These are phyloP conservation scores for Rhinoderma darwinii DNA, from an alignment of 2,113 vertebrate genomes.

Conservation along the genomic window DNA sequence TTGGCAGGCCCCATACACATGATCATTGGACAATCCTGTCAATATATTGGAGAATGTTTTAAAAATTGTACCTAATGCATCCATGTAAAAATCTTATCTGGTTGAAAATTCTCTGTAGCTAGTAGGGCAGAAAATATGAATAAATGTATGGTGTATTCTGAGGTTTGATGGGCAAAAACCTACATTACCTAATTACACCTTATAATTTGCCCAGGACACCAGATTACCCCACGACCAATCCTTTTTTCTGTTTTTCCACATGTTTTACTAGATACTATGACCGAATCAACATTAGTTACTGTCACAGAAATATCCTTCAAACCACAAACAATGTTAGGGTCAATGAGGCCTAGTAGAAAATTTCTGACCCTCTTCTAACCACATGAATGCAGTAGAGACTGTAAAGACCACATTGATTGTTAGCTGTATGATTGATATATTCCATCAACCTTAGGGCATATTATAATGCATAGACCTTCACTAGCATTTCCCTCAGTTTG, in stretches of 20 bases:
- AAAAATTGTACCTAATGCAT: no score
- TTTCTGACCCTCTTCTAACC: background rate
- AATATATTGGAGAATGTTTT: no score
- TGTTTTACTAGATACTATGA: background rate
- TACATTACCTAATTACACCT: background rate
- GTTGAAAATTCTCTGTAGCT: no score
- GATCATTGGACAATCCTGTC: no score
- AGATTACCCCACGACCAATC: background rate
- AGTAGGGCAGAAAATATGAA: no score
- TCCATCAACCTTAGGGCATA: background rate
- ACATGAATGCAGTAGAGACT: background rate
- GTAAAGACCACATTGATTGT: background rate
- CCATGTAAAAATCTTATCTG: no score
- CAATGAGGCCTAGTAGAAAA: background rate
- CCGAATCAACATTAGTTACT: background rate
- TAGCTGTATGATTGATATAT: constrained; percentile 2
- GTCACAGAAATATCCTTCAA: background rate
- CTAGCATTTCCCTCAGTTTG: background rate
- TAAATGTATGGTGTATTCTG: no score
- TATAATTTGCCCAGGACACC: background rate
- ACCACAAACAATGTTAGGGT: background rate
- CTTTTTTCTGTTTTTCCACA: background rate
- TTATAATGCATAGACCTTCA: background rate
- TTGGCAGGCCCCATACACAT: no score
- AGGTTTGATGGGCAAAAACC: no score